phyloP scores from a whole-genome alignment of 2,888 invertebrate genomes.

The Spilosoma lubricipeda region DNA sequence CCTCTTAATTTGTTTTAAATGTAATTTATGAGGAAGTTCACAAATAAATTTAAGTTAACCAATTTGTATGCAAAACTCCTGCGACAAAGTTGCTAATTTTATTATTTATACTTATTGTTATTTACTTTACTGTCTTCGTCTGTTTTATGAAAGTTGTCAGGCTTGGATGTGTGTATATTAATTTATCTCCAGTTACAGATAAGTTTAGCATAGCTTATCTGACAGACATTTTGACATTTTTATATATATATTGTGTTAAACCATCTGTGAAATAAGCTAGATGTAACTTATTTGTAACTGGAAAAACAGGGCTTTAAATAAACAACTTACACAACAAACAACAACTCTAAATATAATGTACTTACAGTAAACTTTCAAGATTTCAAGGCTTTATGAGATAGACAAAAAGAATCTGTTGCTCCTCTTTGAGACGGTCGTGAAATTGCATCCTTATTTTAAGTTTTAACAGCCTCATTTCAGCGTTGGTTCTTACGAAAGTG shows the following conservation, averaged over 20 bases:
- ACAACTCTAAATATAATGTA: not conserved
- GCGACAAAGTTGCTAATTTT: slow-evolving; percentile 42
- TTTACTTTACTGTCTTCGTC: slow-evolving; percentile 20
- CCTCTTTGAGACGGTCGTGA: slow-evolving; percentile 29
- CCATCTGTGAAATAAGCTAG: too few relatives aligned
- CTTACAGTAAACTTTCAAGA: not conserved
- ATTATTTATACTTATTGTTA: slow-evolving; percentile 39
- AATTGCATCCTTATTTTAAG: slow-evolving; percentile 27
- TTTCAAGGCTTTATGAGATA: slow-evolving; percentile 18
- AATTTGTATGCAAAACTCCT: slow-evolving; percentile 45
- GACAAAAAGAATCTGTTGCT: slow-evolving; percentile 24
- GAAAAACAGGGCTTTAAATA: not conserved
- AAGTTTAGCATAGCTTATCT: too few relatives aligned
- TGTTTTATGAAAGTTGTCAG: slow-evolving; percentile 1
- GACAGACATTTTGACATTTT: too few relatives aligned
- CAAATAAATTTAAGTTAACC: slow-evolving; percentile 47
- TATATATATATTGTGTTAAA: too few relatives aligned
- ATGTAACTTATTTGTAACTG: too few relatives aligned
- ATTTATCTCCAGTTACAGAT: too few relatives aligned
- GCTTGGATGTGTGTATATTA: not conserved
- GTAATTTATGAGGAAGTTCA: slow-evolving; percentile 37
- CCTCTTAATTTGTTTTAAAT: slow-evolving; percentile 40
- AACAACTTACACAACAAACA: too few relatives aligned
- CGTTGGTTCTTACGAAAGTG: not conserved
- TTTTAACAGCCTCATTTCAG: slow-evolving; percentile 14